Evolutionary conservation across 2,888 invertebrate genomes (phyloP), one percentile per base, ranked within the genome.

Genomic region (Lampropteryx suffumata): DNA sequence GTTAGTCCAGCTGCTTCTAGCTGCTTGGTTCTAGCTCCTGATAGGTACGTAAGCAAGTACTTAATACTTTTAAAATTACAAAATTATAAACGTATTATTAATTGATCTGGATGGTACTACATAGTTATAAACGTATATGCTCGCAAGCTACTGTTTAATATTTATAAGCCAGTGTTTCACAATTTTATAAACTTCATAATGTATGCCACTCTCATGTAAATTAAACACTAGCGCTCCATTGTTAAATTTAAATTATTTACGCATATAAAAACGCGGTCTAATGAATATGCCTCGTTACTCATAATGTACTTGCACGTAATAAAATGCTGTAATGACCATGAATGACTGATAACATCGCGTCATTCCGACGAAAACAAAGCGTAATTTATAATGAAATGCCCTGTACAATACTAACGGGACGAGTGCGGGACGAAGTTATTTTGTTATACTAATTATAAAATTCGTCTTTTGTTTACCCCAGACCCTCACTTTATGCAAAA

Each of bases 351-450:
- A 56, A 39, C 44, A 57, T 59, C 55, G 55, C 52, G 55, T 51
- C 57, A 51, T 56, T 50, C 42, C 50, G 50, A 50, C 46, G 55
- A 56, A 60, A 59, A 61, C 59, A 59, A 59, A 59, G 62, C 50
- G 50, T 60, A 51, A 55, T 53, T 48, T 55, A 59, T 55, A 39
- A 40, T 61, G 29, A 44, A 32, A n/a, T 45, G 28, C 29, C 24
- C 11, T 12, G 13, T 33, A 40, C 36, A 11, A 14, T 12, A 30
- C 46, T n/a, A 35, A 35, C 50, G 50, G 28, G 24, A 42, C 46
- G 51, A 33, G 34, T 27, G 14, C 44, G 39, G 36, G 14, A 30
- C 43, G 39, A 8, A 29, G 21, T 30, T 7, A 13, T 6, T 37
- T n/a, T n/a, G n/a, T n/a, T n/a, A n/a, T n/a, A n/a, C n/a, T n/a